Evolutionary conservation across 2,797 vertebrate genomes (phyloP).

Genomic region (Peromyscus attwateri): DNA sequence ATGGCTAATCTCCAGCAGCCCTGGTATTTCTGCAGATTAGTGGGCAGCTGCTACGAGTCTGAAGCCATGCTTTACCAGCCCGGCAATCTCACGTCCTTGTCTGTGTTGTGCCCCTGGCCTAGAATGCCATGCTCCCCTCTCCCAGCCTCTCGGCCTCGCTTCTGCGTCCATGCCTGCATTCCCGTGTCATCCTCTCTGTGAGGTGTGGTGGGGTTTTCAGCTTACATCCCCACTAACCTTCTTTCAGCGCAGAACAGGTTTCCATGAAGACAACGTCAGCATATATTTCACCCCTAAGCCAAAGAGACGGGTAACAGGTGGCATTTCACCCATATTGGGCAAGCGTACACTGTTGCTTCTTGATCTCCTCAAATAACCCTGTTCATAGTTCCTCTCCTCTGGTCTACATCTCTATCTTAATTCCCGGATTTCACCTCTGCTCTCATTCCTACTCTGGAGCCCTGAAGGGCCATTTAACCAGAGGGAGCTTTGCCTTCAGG

Average conservation of each 20-base stretch:
- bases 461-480: not conserved
- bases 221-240: not conserved
- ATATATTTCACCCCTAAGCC: not conserved
- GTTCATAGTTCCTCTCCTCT: not conserved
- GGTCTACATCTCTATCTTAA: slow-evolving; percentile 25
- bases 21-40: slow-evolving; percentile 61
- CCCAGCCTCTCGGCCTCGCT: not conserved
- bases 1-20: not conserved
- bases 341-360: not conserved
- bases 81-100: slow-evolving; percentile 35
- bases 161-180: slow-evolving; percentile 32
- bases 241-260: not conserved
- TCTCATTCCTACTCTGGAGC: not conserved
- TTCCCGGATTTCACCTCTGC: not conserved
- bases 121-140: not conserved
- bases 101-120: not conserved
- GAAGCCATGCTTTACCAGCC: slow-evolving; percentile 25
- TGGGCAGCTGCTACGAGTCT: slow-evolving; percentile 65
- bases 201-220: slow-evolving; percentile 9
- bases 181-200: not conserved
- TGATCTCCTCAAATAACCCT: slow-evolving; percentile 12
- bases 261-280: not conserved
- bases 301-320: not conserved
- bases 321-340: not conserved
- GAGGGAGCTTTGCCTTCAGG: not conserved